A percentile compares a stretch with the other conserved stretches of the same genome.
Conservation (phyloP, 2,797 vertebrate genomes). For the Semaprochilodus insignis region DNA sequence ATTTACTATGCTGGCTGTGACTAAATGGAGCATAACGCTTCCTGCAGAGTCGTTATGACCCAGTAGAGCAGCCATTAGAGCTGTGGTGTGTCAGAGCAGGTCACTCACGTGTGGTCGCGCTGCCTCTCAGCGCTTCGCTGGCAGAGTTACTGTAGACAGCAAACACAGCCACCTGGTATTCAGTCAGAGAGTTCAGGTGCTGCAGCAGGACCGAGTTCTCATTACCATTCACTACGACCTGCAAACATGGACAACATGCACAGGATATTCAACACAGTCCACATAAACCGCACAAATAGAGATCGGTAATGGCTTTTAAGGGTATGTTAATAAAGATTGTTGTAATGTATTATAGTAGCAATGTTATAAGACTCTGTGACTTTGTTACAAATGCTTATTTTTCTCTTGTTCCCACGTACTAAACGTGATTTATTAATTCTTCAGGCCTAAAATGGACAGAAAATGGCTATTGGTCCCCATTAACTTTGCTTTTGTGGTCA, state of each 20-base stretch:
- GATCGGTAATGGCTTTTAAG: too few species aligned
- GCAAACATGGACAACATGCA: conserved; percentile 14
- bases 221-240: conserved; percentile 87
- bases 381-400: too few species aligned
- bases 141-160: conserved; percentile 89
- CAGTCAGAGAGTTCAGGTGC: conserved; percentile 91
- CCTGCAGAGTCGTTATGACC: neutral
- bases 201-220: conserved; percentile 84
- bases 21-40: neutral
- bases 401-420: too few species aligned
- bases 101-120: conserved; percentile 88
- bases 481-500: too few species aligned
- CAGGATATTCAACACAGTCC: neutral
- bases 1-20: neutral
- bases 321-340: too few species aligned
- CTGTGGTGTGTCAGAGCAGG: neutral
- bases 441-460: too few species aligned
- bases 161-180: conserved; percentile 95
- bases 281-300: neutral
- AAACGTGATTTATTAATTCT: too few species aligned
- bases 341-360: too few species aligned
- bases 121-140: conserved; percentile 90
- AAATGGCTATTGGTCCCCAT: too few species aligned
- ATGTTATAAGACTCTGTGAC: too few species aligned
- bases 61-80: neutral